These are phyloP conservation scores for Tiliqua scincoides DNA, from an alignment of 2,113 vertebrate genomes.

Conservation along the genomic window DNA sequence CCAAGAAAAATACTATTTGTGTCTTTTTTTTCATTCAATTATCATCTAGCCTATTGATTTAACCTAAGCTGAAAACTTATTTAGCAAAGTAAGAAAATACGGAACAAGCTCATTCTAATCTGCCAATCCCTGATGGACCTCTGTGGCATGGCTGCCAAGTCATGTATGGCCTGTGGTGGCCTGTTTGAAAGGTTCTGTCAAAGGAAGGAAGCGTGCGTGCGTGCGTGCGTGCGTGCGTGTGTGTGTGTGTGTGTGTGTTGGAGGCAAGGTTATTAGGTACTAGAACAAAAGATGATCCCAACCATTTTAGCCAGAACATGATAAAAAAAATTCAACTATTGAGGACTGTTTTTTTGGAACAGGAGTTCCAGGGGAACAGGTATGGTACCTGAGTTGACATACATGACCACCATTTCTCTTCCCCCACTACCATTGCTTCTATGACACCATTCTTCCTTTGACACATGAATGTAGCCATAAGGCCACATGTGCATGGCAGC, in stretches of 20 bases:
- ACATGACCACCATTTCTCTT: too few species aligned
- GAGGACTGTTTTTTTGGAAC: too few species aligned
- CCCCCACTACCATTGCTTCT: too few species aligned
- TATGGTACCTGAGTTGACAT: too few species aligned
- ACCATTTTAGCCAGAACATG: not conserved
- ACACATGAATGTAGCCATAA: too few species aligned
- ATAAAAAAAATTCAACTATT: too few species aligned
- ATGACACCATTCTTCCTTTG: too few species aligned
- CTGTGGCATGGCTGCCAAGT: not conserved
- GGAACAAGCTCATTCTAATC: slow-evolving; percentile 14
- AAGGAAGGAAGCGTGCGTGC: not conserved
- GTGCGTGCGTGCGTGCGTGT: too few species aligned
- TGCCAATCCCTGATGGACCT: not conserved
- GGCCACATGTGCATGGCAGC: too few species aligned
- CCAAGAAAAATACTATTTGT: slow-evolving; percentile 72
- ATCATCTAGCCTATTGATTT: slow-evolving; percentile 69
- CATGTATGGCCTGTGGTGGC: not conserved
- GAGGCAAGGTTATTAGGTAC: not conserved
- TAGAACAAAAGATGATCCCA: not conserved
- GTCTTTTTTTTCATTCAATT: slow-evolving; percentile 74
- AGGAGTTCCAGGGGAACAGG: too few species aligned
- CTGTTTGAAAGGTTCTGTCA: not conserved
- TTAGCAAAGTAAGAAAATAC: slow-evolving; percentile 57
- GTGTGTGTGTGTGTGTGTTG: not conserved
- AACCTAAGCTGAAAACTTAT: slow-evolving; percentile 60